Base-by-base conservation (phyloP, 2,888 invertebrate species). In the Ryuthela nishihirai region DNA sequence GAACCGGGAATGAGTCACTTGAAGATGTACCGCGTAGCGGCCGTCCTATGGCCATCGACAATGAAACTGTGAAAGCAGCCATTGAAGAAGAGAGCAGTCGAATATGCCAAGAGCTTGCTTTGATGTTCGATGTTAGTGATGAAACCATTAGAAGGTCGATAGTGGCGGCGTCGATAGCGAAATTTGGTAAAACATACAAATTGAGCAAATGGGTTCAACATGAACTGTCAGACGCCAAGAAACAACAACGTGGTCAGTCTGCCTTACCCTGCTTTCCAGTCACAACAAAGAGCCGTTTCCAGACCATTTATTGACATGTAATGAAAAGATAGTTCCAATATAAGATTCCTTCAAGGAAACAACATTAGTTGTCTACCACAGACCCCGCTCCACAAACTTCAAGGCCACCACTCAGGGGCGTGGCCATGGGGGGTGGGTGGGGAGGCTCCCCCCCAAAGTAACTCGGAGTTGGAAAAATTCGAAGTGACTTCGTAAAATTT, bases 21-120 rank as follows among this genome's bases (percentile, higher is more conserved):
- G 34, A 3, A 35, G 35, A 46, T 34, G 25, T 15, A 35, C 35
- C 46, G 24, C 18, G 32, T 35, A 34, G 35, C 21, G 46, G 3
- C 4, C 32, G 24, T 17, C 43, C 43, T 4, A 5, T 35, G 7
- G 35, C 17, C 42, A 29, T 43, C 24, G 35, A 25, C 24, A 20
- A 18, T 21, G 35, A 46, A 46, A 35, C 17, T 5, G 20, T 46
- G 20, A 10, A 42, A 17, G 43, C 43, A 21, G 43, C 46, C 35
- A 35, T 46, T 24, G 35, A 35, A 34, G 6, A 46, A 23, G 35
- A 46, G 9, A 1, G 35, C 10, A 3, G 20, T 36, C 35, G 7
- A 46, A 35, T 35, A 18, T 46, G 46, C 35, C 35, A 21, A 4
- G 46, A 46, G 25, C 46, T 32, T 34, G 46, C 21, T n/a, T 35